Conservation (phyloP, 2,797 vertebrate species). For the Lagocephalus sceleratus region DNA sequence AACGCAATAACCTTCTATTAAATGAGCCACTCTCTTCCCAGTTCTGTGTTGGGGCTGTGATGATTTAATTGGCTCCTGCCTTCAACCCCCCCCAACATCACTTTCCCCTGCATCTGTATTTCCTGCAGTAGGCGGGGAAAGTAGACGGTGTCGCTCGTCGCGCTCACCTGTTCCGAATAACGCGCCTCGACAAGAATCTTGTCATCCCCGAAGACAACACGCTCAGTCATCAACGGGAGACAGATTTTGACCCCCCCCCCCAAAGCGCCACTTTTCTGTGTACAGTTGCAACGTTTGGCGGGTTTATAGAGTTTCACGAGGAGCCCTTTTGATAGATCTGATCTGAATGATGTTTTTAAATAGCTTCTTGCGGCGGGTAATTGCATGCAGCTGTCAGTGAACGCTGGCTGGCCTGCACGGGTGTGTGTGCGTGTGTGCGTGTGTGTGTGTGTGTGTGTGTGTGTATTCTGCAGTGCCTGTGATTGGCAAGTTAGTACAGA, state of each 20-base stretch:
- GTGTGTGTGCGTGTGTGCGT: slow-evolving; percentile 24
- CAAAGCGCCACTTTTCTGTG: slow-evolving; percentile 10
- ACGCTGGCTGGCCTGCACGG: slow-evolving; percentile 50
- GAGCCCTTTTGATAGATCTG: slow-evolving; percentile 68
- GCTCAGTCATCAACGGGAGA: slow-evolving; percentile 5
- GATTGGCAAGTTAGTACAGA: slow-evolving; percentile 35
- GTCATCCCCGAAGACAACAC: not conserved
- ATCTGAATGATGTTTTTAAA: slow-evolving; percentile 69
- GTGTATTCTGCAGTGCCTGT: slow-evolving; percentile 14
- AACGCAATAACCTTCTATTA: slow-evolving; percentile 36
- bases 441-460: slow-evolving; percentile 20
- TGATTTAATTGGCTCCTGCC: not conserved
- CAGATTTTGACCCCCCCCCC: slow-evolving; percentile 12
- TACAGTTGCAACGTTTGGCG: slow-evolving; percentile 10
- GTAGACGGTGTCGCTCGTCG: not conserved
- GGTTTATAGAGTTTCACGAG: slow-evolving; percentile 48
- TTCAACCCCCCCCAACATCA: not conserved
- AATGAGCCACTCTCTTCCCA: slow-evolving; percentile 22
- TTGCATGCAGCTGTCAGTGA: slow-evolving; percentile 74
- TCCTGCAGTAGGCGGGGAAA: not conserved
- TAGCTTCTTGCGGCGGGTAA: slow-evolving; percentile 70
- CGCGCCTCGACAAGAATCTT: not conserved
- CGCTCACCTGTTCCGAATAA: slow-evolving; percentile 2
- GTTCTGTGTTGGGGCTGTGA: slow-evolving; percentile 5
- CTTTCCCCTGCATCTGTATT: no score